Percentiles rank a stretch among this genome's conserved stretches.
Evolutionary conservation across 1,140 invertebrate species (phyloP).

Genomic region (Leptinotarsa defecta): DNA sequence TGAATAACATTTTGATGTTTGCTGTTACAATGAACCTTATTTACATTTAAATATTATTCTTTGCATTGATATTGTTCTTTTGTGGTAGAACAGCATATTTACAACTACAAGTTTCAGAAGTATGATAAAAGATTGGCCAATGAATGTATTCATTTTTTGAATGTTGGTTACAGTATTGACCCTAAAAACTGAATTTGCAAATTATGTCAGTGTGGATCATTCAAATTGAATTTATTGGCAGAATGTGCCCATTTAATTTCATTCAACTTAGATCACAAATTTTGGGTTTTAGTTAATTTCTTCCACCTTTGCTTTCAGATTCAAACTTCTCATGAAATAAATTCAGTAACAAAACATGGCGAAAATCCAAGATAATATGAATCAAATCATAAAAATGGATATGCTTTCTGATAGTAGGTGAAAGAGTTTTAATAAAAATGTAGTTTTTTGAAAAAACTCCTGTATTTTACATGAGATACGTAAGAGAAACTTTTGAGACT

Average conservation of each 20-base stretch:
- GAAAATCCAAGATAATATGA: not conserved
- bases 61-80: not conserved
- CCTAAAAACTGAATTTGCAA: conserved; percentile 1
- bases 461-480: conserved; percentile 19
- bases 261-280: not conserved
- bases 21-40: conserved; percentile 14
- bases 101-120: not conserved
- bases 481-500: conserved; percentile 29
- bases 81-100: not conserved
- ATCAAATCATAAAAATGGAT: conserved; percentile 14
- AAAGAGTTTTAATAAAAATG: conserved; percentile 13
- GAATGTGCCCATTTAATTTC: not conserved
- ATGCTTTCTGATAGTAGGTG: conserved; percentile 5
- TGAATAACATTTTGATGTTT: conserved; percentile 2
- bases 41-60: not conserved
- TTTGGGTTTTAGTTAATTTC: not conserved
- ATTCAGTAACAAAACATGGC: not conserved
- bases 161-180: conserved; percentile 9
- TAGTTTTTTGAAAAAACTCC: conserved; percentile 1
- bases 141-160: too few species aligned
- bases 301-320: not conserved
- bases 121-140: too few species aligned
- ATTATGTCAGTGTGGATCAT: not conserved
- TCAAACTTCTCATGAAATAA: not conserved
- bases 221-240: conserved; percentile 10